phyloP scores from a whole-genome alignment of 2,888 invertebrate genomes.

The Lasioglossum pauxillum region DNA sequence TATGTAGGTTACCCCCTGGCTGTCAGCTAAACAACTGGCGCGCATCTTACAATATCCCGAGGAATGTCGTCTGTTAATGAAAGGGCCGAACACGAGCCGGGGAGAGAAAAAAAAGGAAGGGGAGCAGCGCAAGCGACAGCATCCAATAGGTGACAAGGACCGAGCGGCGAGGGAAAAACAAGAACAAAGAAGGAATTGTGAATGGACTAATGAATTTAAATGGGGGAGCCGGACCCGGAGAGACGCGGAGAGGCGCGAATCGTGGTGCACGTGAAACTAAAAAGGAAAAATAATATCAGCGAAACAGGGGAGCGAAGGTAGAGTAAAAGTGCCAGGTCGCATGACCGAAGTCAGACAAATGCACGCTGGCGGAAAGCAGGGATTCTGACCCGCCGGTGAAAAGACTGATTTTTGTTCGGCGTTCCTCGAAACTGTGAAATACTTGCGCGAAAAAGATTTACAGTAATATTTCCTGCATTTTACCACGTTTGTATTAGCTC shows the following conservation, averaged over 20 bases:
- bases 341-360: conserved; percentile 45
- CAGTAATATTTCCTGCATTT: background rate
- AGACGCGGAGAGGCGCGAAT: conserved; percentile 43
- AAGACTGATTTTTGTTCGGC: background rate
- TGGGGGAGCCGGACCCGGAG: conserved; percentile 41
- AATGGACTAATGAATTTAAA: conserved; percentile 63
- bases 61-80: conserved; percentile 28
- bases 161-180: conserved; percentile 31
- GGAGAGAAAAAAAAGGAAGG: conserved; percentile 15
- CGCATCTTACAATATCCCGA: conserved; percentile 28
- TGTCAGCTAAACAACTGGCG: conserved; percentile 26
- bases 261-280: conserved; percentile 23
- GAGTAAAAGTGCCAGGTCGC: conserved; percentile 33
- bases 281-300: conserved; percentile 28
- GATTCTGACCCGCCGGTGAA: background rate
- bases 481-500: no score
- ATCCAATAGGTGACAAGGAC: conserved; percentile 50
- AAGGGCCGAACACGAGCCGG: conserved; percentile 12
- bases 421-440: background rate
- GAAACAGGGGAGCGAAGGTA: conserved; percentile 7
- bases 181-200: conserved; percentile 53
- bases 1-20: conserved; percentile 14
- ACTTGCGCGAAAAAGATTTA: background rate
- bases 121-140: conserved; percentile 16
- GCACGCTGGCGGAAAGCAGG: conserved; percentile 15